Evolutionary conservation across 2,113 vertebrate species (phyloP), one percentile per base, ranked within the genome.

Genomic region (Chaetura pelagica): DNA sequence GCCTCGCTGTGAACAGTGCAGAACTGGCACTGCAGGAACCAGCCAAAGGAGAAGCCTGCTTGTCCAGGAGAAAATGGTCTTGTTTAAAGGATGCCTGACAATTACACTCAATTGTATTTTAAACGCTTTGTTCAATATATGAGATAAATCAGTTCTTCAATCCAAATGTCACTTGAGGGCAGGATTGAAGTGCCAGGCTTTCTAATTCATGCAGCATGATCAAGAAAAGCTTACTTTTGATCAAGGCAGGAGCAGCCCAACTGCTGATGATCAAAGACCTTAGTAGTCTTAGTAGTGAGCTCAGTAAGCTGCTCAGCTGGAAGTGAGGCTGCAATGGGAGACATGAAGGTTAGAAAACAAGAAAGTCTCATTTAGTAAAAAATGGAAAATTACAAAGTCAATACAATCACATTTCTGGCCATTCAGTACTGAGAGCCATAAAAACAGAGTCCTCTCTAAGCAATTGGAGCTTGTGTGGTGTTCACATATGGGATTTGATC

Each of bases 181-280:
- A 86, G 62, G 77, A 71, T 18, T 91, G 89, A 84, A 74, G 75
- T 84, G 69, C 32, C 4, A 1, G 68, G 40, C 72, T 85, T 84
- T 84, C 82, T 51, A 88, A 74, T 82, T 89, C 30, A 0, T 30
- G 44, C 48, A 42, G 61, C 42, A 10, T 26, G 71, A 83, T 84
- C 44, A 89, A 85, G 81, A 57, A 87, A 82, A 83, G 24, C 78
- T 82, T 54, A n/a, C 67, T 96, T 83, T 63, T 93, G 54, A 79
- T 93, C 58, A 94, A 93, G 95, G 89, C 63, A 62, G 58, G n/a
- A 89, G 44, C 66, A 93, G 59, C 77, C 71, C 55, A 48, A 15
- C 62, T 76, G 74, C 74, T 69, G 71, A 52, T 89, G 81, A 93
- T 95, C 78, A 93, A 91, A 96, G 84, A 66, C 62, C n/a, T 10